A percentile compares a stretch with the other conserved stretches of the same genome.
Evolutionary conservation across 2,797 vertebrate species (phyloP).

Genomic region (Poeciliopsis presidionis): DNA sequence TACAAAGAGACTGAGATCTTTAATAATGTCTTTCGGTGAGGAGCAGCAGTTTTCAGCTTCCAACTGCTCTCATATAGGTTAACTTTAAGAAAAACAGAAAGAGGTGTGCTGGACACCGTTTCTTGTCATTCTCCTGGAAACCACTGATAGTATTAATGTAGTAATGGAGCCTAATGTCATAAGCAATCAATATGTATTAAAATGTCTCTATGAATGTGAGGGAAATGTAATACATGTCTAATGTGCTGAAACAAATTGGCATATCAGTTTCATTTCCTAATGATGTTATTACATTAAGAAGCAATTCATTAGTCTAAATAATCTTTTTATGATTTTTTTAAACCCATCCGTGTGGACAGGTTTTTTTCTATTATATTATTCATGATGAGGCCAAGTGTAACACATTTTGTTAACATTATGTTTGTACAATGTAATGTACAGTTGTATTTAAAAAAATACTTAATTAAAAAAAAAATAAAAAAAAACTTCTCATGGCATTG

Average conservation of each 20-base stretch:
- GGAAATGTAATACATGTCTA: constrained; percentile 17
- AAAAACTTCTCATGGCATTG: background rate
- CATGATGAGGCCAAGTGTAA: background rate
- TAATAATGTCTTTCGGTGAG: constrained; percentile 27
- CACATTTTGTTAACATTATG: background rate
- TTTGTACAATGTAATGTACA: background rate
- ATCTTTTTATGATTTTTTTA: constrained; percentile 1
- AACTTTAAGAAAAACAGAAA: background rate
- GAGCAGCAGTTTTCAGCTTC: background rate
- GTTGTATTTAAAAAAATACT: background rate
- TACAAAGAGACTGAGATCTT: constrained; percentile 30
- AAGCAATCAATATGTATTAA: constrained; percentile 14
- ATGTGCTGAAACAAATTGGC: constrained; percentile 29
- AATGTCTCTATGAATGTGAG: constrained; percentile 1
- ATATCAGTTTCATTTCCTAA: constrained; percentile 25
- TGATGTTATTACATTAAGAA: constrained; percentile 21
- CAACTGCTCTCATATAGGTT: constrained; percentile 2
- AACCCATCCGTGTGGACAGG: background rate
- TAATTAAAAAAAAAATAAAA: too few relatives aligned
- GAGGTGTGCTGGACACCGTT: constrained; percentile 7
- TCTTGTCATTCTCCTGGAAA: constrained; percentile 1
- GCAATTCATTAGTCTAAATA: constrained; percentile 20
- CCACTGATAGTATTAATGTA: background rate
- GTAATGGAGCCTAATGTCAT: background rate
- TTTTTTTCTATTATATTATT: background rate